phyloP scores from a whole-genome alignment of 2,888 invertebrate genomes.

The Troides helena region DNA sequence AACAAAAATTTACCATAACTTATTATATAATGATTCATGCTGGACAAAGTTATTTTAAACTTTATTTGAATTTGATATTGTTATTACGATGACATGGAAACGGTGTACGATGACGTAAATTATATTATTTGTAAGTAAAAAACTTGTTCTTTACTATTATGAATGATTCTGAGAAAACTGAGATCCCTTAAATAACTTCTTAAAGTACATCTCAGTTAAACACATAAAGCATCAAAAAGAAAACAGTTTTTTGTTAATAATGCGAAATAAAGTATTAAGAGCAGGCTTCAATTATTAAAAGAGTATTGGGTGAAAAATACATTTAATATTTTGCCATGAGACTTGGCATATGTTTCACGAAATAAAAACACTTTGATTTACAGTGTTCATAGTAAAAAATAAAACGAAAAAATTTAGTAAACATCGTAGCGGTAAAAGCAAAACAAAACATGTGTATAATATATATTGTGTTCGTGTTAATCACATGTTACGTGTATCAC shows the following conservation, averaged over 20 bases:
- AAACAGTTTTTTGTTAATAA: conserved; percentile 67
- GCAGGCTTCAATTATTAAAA: conserved; percentile 69
- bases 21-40: conserved; percentile 67
- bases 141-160: conserved; percentile 34
- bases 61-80: conserved; percentile 35
- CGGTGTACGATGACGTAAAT: conserved; percentile 5
- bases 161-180: conserved; percentile 45
- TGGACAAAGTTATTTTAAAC: conserved; percentile 65
- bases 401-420: conserved; percentile 66
- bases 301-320: conserved; percentile 81
- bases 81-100: conserved; percentile 30
- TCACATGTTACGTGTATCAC: conserved; percentile 73
- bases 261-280: conserved; percentile 67
- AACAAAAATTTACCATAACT: conserved; percentile 52
- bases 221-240: conserved; percentile 64
- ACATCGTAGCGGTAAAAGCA: conserved; percentile 80
- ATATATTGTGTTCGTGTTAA: conserved; percentile 72
- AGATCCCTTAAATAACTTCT: conserved; percentile 13
- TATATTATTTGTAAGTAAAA: conserved; percentile 40
- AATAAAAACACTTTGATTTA: conserved; percentile 52
- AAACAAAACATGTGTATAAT: conserved; percentile 74
- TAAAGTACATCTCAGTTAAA: conserved; percentile 40
- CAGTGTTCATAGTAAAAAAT: conserved; percentile 49
- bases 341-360: conserved; percentile 59
- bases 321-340: conserved; percentile 66